These are phyloP conservation scores for Trichoplusia ni DNA, from an alignment of 1,140 invertebrate genomes.

Conservation along the genomic window DNA sequence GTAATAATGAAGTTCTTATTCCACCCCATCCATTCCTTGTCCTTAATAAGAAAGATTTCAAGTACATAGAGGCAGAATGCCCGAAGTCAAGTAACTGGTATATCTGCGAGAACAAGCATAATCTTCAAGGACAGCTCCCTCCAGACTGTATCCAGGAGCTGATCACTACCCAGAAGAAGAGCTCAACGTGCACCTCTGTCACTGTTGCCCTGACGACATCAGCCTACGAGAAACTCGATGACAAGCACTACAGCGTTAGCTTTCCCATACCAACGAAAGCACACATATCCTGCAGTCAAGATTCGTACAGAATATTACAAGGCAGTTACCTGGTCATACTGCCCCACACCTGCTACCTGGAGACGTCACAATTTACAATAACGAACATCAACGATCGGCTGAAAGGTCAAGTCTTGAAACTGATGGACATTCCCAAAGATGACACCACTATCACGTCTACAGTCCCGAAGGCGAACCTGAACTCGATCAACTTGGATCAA, in stretches of 20 bases:
- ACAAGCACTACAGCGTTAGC: conserved; percentile 23
- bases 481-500: conserved; percentile 12
- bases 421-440: conserved; percentile 18
- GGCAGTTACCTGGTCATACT: conserved; percentile 17
- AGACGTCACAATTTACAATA: conserved; percentile 19
- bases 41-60: conserved; percentile 7
- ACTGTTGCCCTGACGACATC: background rate
- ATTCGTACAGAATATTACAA: conserved; percentile 7
- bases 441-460: background rate
- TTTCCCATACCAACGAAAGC: conserved; percentile 31
- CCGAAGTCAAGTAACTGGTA: conserved; percentile 15
- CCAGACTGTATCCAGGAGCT: background rate
- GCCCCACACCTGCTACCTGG: background rate
- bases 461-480: conserved; percentile 10
- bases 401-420: conserved; percentile 30
- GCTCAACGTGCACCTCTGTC: background rate
- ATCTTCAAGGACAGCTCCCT: background rate
- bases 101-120: conserved; percentile 3
- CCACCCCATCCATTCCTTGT: conserved; percentile 1
- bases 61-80: conserved; percentile 15
- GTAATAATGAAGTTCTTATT: conserved; percentile 24
- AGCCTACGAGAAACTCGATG: conserved; percentile 26
- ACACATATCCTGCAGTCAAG: conserved; percentile 21
- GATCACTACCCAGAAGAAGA: background rate
- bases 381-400: conserved; percentile 23